A percentile compares a stretch with the other conserved stretches of the same genome.
Conservation (phyloP, 2,888 invertebrate species). For the Mechanitis messenoides region DNA sequence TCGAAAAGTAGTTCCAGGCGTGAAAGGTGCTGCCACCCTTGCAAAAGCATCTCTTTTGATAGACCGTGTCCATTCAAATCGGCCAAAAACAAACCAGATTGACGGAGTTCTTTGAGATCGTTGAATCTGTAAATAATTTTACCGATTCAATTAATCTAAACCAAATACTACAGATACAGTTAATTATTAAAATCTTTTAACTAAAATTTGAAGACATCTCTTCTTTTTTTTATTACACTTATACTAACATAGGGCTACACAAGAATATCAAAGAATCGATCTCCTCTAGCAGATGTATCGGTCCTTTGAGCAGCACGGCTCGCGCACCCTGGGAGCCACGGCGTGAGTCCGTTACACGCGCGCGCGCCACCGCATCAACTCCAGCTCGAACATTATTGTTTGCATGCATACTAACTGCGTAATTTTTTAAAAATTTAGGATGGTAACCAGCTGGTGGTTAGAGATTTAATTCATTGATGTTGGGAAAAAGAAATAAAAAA, state of each 20-base stretch:
- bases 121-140: slow-evolving; percentile 79
- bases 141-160: background rate
- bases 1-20: slow-evolving; percentile 88
- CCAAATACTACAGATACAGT: too few relatives aligned
- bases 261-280: slow-evolving; percentile 89
- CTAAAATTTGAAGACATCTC: too few relatives aligned
- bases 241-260: slow-evolving; percentile 89
- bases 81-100: slow-evolving; percentile 86
- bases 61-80: slow-evolving; percentile 91
- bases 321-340: slow-evolving; percentile 81
- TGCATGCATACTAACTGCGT: slow-evolving; percentile 84
- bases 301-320: slow-evolving; percentile 88
- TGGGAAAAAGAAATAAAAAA: too few relatives aligned
- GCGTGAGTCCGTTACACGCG: slow-evolving; percentile 60
- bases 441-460: too few relatives aligned
- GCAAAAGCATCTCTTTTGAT: slow-evolving; percentile 87
- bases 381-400: slow-evolving; percentile 90
- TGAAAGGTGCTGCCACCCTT: slow-evolving; percentile 90
- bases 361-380: slow-evolving; percentile 79
- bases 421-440: too few relatives aligned
- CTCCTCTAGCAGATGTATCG: slow-evolving; percentile 88
- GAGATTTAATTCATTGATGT: too few relatives aligned
- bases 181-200: too few relatives aligned
- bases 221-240: too few relatives aligned
- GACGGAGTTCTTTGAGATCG: slow-evolving; percentile 87